Evolutionary conservation across 1,140 invertebrate species (phyloP).

Genomic region (Hyles euphorbiae): DNA sequence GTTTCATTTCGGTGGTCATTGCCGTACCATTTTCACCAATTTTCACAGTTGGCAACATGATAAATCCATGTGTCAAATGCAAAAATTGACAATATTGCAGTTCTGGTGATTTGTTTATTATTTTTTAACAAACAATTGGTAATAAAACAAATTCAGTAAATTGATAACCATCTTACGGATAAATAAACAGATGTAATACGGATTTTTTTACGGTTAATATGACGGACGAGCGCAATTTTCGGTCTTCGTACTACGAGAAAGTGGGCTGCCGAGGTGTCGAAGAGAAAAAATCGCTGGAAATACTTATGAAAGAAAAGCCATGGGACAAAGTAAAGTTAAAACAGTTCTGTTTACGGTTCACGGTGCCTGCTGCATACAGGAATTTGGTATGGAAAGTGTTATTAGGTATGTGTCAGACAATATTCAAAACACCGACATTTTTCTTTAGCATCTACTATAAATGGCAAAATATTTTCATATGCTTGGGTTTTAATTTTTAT

Average conservation of each 20-base stretch:
- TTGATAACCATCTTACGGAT: no score
- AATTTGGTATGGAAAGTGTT: constrained; percentile 91
- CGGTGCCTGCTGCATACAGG: constrained; percentile 87
- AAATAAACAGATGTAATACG: no score
- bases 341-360: constrained; percentile 90
- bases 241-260: constrained; percentile 93
- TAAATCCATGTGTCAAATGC: no score
- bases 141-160: no score
- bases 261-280: constrained; percentile 93
- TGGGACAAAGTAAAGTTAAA: constrained; percentile 88
- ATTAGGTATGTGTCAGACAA: constrained; percentile 75
- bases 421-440: constrained; percentile 11
- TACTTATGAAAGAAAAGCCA: constrained; percentile 90
- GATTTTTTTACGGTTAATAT: constrained; percentile 16
- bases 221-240: constrained; percentile 89
- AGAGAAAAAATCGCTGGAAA: constrained; percentile 95
- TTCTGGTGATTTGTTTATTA: no score
- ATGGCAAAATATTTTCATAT: not conserved
- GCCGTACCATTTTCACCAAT: no score
- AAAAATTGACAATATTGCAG: no score
- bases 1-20: no score
- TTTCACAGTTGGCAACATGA: no score
- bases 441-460: not conserved
- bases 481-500: not conserved
- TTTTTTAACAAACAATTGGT: no score